A percentile compares a stretch with the other conserved stretches of the same genome.
Conservation (phyloP, 2,888 invertebrate species). For the Rhagium mordax region DNA sequence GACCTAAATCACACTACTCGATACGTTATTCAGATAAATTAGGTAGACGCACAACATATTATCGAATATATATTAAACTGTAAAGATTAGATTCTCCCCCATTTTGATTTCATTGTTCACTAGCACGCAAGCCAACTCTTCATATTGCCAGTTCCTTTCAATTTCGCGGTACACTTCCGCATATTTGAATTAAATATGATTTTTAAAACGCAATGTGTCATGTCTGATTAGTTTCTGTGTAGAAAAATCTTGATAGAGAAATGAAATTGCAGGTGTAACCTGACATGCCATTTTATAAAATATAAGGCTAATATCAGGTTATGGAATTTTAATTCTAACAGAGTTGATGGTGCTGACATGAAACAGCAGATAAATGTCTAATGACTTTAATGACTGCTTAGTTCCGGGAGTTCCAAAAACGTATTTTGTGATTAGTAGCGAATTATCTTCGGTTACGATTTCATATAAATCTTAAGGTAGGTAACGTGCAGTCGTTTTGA, state of each 20-base stretch:
- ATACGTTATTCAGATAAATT: no score
- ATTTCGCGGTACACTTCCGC: not conserved
- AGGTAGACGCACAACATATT: not conserved
- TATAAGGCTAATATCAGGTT: not conserved
- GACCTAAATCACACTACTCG: no score
- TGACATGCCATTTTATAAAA: not conserved
- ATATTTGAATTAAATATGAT: constrained; percentile 16
- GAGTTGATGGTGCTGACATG: no score
- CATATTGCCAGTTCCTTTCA: not conserved
- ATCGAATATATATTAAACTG: not conserved
- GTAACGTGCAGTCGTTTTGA: no score
- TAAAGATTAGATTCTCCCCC: not conserved
- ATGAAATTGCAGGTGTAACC: not conserved
- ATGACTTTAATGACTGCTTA: no score
- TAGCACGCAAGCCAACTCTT: constrained; percentile 1
- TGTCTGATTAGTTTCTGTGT: not conserved
- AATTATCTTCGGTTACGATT: no score
- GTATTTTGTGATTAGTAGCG: not conserved
- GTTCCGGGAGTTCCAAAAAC: not conserved
- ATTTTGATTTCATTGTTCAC: not conserved
- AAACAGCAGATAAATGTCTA: not conserved
- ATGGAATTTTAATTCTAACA: not conserved
- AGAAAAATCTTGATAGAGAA: not conserved
- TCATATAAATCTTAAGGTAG: no score
- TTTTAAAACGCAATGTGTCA: constrained; percentile 15